These are phyloP conservation scores for Macrochelys suwanniensis DNA, from an alignment of 2,797 vertebrate species.

Conservation along the genomic window DNA sequence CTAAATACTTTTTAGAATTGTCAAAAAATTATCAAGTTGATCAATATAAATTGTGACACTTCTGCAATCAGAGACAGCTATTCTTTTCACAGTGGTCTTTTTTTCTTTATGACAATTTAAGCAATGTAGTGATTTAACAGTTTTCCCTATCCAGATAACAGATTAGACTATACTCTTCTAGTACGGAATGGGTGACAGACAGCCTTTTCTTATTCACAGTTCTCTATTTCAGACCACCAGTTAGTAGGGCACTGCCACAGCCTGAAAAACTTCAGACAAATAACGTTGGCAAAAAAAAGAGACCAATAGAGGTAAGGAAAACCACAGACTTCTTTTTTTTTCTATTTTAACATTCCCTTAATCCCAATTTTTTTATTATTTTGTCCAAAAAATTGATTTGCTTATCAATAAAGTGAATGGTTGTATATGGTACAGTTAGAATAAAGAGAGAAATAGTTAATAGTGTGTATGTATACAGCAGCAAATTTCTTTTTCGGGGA, in stretches of 20 bases:
- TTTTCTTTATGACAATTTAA: background rate
- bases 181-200: constrained; percentile 71
- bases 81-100: background rate
- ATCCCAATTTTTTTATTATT: background rate
- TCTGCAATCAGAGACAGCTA: background rate
- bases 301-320: constrained; percentile 92
- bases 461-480: background rate
- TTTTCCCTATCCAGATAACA: constrained; percentile 39
- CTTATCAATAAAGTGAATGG: background rate
- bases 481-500: background rate
- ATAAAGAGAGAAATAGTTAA: background rate
- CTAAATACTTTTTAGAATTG: background rate
- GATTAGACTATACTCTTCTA: constrained; percentile 57
- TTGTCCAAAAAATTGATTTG: background rate
- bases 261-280: constrained; percentile 99
- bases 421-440: background rate
- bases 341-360: background rate
- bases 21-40: background rate
- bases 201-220: constrained; percentile 82
- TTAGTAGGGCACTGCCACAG: constrained; percentile 96
- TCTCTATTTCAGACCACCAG: constrained; percentile 95
- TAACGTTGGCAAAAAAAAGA: constrained; percentile 98
- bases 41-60: background rate
- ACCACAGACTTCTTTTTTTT: background rate
- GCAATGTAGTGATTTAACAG: background rate